Evolutionary conservation across 2,888 invertebrate species (phyloP), one percentile per base, ranked within the genome.

Genomic region (Drosophila longiperda): DNA sequence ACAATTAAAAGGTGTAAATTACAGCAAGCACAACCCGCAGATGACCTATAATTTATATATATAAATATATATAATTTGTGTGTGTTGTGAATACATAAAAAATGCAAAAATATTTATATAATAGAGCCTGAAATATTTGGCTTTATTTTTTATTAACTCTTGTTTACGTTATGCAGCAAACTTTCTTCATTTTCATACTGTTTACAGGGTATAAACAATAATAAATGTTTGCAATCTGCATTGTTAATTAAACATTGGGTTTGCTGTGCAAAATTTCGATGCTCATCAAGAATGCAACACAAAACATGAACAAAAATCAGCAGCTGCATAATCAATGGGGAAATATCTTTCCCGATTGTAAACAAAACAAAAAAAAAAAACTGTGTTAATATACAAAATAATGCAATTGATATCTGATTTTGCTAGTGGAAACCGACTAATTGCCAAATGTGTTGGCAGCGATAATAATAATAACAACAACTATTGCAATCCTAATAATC

Each of bases 401-500:
- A 62, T 84, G 69, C 61, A 80, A 68, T 29, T 34, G 5, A 33
- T 34, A 58, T 32, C 32, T 48, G 6, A 45, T 32, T 48, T 48
- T 20, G 20, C 11, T 33, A 8, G 29, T 29, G 6, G 33, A 15
- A 4, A 26, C 2, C 15, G 3, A 12, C 33, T 57, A 26, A 12
- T 53, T 20, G 20, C 60, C 29, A 12, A 60, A 34, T 59, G 15
- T 5, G 29, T 42, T 38, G 60, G 38, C 38, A 17, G 3, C 40
- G 45, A 54, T 23, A 32, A 54, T 26, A 26, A 20, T 34, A 66
- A 49, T 23, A 58, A 45, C 55, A 48, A 23, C 48, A 53, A 49
- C 71, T 60, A 54, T 57, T 48, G 45, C 71, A 68, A 55, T 32
- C 57, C 54, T 49, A 58, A 82, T 87, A 89, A 84, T 89, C 88